These are phyloP conservation scores for Toxonevra muliebris DNA, from an alignment of 2,888 invertebrate species.

Conservation along the genomic window DNA sequence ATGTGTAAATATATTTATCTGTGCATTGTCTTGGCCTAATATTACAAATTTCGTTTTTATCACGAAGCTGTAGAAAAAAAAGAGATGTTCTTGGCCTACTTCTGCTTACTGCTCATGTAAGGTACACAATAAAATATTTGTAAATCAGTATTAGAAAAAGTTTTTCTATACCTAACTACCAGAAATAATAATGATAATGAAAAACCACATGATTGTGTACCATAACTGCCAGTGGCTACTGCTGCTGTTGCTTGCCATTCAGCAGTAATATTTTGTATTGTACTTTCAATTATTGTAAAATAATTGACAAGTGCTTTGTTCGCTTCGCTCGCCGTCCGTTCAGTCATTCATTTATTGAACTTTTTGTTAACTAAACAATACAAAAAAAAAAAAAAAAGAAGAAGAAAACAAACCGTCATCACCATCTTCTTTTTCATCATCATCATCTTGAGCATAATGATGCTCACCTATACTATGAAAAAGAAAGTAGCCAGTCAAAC, in stretches of 20 bases:
- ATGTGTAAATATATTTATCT: background rate
- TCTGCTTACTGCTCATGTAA: background rate
- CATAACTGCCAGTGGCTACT: background rate
- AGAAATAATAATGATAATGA: background rate
- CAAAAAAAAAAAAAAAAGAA: background rate
- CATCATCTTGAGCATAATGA: background rate
- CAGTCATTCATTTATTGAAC: no score
- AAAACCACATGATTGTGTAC: no score
- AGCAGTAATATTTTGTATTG: background rate
- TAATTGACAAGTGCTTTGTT: slow-evolving; percentile 5
- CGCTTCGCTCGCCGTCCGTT: background rate
- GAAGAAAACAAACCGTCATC: background rate
- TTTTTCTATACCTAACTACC: slow-evolving; percentile 1
- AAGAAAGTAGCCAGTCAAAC: no score
- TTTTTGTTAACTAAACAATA: no score
- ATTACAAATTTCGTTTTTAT: slow-evolving; percentile 19
- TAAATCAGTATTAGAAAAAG: no score
- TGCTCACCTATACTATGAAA: no score
- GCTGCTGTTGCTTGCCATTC: background rate
- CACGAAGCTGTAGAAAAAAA: background rate
- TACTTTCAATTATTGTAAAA: slow-evolving; percentile 6
- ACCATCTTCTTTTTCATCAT: background rate
- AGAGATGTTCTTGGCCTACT: slow-evolving; percentile 13
- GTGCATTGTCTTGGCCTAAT: background rate
- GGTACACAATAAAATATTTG: background rate